phyloP scores from a whole-genome alignment of 1,140 invertebrate species.

The Lordiphosa stackelbergi region DNA sequence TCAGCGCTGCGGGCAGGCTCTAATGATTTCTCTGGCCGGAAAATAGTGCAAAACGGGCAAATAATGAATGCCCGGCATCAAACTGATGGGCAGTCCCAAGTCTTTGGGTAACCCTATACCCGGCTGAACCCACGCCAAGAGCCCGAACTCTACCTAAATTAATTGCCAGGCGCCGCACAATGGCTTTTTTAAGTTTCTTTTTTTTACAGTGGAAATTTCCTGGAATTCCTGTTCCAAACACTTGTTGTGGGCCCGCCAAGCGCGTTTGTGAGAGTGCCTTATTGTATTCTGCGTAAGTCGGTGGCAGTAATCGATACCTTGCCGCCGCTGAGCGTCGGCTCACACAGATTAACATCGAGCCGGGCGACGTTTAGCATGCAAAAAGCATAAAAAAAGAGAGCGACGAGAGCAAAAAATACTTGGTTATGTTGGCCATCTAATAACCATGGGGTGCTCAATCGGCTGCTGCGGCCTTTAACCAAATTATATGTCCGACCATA shows the following conservation, averaged over 20 bases:
- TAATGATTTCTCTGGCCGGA: conserved; percentile 66
- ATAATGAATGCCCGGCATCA: conserved; percentile 64
- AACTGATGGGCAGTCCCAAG: conserved; percentile 39
- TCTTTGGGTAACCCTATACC: conserved; percentile 53
- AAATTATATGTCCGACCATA: conserved; percentile 63
- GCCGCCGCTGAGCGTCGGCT: conserved; percentile 19
- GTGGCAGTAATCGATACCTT: conserved; percentile 74
- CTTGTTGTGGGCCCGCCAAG: conserved; percentile 43
- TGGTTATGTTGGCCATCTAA: conserved; percentile 66
- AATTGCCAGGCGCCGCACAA: conserved; percentile 73
- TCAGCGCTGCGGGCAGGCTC: conserved; percentile 63
- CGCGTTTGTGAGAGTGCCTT: conserved; percentile 29
- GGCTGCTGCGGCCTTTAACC: conserved; percentile 53
- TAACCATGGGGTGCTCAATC: conserved; percentile 61
- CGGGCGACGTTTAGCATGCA: conserved; percentile 63
- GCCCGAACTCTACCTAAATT: conserved; percentile 49
- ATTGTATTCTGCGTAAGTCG: conserved; percentile 67
- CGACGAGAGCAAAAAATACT: conserved; percentile 13
- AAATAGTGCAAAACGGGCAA: conserved; percentile 71
- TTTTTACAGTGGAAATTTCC: conserved; percentile 39
- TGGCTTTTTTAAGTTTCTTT: conserved; percentile 37
- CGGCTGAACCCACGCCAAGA: conserved; percentile 57
- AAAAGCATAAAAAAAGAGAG: conserved; percentile 32
- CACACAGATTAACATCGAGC: conserved; percentile 59
- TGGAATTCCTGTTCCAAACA: conserved; percentile 61